Percentiles rank a stretch among this genome's conserved stretches.
Evolutionary conservation across 2,113 vertebrate species (phyloP).

Genomic region (Dendrocopos noguchii): DNA sequence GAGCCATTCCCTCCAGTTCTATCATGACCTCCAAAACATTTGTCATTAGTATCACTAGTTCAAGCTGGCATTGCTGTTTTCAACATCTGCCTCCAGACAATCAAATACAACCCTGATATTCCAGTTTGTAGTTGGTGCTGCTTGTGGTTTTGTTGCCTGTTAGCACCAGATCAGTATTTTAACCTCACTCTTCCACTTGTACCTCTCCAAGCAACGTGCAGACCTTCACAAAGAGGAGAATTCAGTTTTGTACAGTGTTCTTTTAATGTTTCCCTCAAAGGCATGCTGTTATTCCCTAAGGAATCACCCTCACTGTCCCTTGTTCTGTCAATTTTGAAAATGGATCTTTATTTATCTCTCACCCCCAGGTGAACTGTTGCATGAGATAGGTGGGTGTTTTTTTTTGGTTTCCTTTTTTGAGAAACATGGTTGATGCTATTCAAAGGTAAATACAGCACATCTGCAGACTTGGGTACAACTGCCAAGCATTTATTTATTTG

Average conservation of each 20-base stretch:
- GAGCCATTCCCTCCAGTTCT: neutral
- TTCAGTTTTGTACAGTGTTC: neutral
- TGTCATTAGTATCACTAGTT: neutral
- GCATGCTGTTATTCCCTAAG: neutral
- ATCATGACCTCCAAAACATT: neutral
- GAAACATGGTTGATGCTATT: neutral
- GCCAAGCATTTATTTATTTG: neutral
- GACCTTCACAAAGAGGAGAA: neutral
- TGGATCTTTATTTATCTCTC: neutral
- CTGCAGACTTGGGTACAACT: neutral
- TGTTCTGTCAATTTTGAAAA: neutral
- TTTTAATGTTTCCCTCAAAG: neutral
- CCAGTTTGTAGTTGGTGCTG: neutral
- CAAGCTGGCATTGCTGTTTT: neutral
- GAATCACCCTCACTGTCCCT: neutral
- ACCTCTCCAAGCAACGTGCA: neutral
- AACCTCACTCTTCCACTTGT: neutral
- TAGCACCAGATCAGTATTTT: neutral
- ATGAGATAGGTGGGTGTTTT: accelerated
- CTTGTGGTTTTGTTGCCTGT: neutral
- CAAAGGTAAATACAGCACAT: neutral
- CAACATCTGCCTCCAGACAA: neutral
- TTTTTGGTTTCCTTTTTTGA: neutral
- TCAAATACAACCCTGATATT: neutral
- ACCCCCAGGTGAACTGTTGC: neutral